Evolutionary conservation across 2,797 vertebrate genomes (phyloP).

Genomic region (Tachyglossus aculeatus): DNA sequence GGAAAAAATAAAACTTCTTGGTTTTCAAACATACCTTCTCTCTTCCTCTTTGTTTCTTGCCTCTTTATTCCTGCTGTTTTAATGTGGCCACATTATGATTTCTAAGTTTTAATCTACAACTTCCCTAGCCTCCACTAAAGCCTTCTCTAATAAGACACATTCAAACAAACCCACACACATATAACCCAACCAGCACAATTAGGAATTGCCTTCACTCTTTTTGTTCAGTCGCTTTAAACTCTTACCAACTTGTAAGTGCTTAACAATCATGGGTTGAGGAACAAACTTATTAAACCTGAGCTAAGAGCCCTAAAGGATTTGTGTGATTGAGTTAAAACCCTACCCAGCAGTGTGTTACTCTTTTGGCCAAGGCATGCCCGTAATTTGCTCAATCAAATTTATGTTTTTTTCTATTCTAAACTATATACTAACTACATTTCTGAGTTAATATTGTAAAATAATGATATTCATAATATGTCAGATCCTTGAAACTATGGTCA

Average conservation of each 20-base stretch:
- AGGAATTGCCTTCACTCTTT: no score
- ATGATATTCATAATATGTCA: conserved; percentile 37
- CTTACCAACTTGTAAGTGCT: conserved; percentile 20
- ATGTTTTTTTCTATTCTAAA: conserved; percentile 42
- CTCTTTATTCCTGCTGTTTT: no score
- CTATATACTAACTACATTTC: conserved; percentile 33
- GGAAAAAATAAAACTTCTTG: no score
- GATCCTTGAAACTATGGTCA: conserved; percentile 47
- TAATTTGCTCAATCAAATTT: conserved; percentile 39
- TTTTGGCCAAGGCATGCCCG: conserved; percentile 3
- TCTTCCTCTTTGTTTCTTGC: no score
- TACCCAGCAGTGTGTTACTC: conserved; percentile 3
- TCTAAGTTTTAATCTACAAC: no score
- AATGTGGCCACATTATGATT: no score
- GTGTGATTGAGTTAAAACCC: conserved; percentile 39
- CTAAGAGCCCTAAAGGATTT: conserved; percentile 40
- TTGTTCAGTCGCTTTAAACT: conserved; percentile 19
- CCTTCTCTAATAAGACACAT: no score
- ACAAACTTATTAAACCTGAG: conserved; percentile 42
- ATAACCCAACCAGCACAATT: no score
- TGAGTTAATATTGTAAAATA: conserved; percentile 43
- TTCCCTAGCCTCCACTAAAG: no score
- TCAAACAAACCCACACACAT: no score
- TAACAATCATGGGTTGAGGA: not conserved
- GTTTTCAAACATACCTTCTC: no score